Conservation (phyloP, 2,797 vertebrate species). For the Ctenopoma kingsleyae region DNA sequence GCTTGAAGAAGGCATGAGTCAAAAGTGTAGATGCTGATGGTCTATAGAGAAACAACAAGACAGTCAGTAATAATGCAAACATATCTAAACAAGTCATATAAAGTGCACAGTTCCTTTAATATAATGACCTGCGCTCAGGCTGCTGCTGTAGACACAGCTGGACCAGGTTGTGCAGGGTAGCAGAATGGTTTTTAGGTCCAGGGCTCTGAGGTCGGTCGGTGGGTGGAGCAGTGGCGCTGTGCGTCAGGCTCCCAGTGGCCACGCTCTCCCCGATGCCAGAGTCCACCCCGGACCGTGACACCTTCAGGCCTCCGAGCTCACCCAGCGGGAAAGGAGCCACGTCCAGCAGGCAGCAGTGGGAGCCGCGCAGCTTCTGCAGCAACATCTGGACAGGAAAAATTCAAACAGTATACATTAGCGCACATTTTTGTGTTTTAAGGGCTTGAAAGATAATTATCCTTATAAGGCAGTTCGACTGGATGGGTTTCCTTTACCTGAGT, state of each 20-base stretch:
- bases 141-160: slow-evolving; percentile 96
- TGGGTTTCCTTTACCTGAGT: slow-evolving; percentile 88
- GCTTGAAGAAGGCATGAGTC: slow-evolving; percentile 95
- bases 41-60: slow-evolving; percentile 79
- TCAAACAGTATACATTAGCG: background rate
- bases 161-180: slow-evolving; percentile 93
- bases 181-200: slow-evolving; percentile 92
- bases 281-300: slow-evolving; percentile 93
- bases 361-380: slow-evolving; percentile 95
- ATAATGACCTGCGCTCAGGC: slow-evolving; percentile 89
- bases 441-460: background rate
- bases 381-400: slow-evolving; percentile 88
- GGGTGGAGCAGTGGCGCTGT: slow-evolving; percentile 87
- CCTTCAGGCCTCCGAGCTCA: slow-evolving; percentile 92
- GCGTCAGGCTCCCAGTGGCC: slow-evolving; percentile 88
- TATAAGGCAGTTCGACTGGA: too few species aligned
- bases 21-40: slow-evolving; percentile 93
- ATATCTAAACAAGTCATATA: background rate
- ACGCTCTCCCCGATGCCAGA: slow-evolving; percentile 96
- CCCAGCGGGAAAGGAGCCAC: slow-evolving; percentile 87
- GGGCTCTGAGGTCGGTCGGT: slow-evolving; percentile 91
- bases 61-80: background rate
- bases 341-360: slow-evolving; percentile 90
- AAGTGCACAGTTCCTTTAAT: background rate
- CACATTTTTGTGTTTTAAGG: background rate